Conservation (phyloP, 1,140 invertebrate species). For the Ceratosolen fusciceps region DNA sequence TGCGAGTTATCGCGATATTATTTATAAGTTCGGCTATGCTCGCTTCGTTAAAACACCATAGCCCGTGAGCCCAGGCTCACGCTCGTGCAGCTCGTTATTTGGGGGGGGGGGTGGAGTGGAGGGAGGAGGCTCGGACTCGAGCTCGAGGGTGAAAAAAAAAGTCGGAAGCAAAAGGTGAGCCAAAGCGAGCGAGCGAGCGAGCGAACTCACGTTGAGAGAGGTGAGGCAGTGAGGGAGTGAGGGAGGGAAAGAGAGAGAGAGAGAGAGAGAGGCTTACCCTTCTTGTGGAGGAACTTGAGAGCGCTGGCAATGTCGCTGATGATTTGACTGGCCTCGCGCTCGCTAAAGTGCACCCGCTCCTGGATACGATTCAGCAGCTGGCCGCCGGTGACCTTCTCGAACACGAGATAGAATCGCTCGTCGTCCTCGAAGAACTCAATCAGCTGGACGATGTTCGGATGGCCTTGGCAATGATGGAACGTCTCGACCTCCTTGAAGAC, state of each 20-base stretch:
- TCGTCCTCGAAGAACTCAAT: constrained; percentile 98
- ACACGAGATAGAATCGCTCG: constrained; percentile 96
- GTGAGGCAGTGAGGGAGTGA: too few relatives aligned
- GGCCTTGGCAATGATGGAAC: constrained; percentile 96
- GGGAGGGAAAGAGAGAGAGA: too few relatives aligned
- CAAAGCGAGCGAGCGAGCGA: too few relatives aligned
- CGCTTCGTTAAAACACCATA: too few relatives aligned
- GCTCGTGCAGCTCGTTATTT: too few relatives aligned
- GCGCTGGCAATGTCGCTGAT: constrained; percentile 95
- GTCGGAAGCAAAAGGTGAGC: too few relatives aligned
- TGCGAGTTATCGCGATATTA: too few relatives aligned
- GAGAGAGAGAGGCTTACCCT: constrained; percentile 73
- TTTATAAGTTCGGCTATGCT: too few relatives aligned
- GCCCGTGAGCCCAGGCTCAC: too few relatives aligned
- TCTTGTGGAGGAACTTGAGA: constrained; percentile 93
- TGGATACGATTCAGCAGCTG: constrained; percentile 93
- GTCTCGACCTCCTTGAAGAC: constrained; percentile 99
- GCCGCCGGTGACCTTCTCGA: constrained; percentile 96
- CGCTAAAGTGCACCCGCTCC: constrained; percentile 92
- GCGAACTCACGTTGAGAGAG: background rate
- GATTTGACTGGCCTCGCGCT: constrained; percentile 94
- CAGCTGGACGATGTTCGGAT: constrained; percentile 97
- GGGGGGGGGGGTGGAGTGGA: too few relatives aligned
- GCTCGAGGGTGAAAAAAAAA: constrained; percentile 13
- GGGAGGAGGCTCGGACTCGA: too few relatives aligned